Evolutionary conservation across 2,888 invertebrate species (phyloP).

Genomic region (Phorcus lineatus): DNA sequence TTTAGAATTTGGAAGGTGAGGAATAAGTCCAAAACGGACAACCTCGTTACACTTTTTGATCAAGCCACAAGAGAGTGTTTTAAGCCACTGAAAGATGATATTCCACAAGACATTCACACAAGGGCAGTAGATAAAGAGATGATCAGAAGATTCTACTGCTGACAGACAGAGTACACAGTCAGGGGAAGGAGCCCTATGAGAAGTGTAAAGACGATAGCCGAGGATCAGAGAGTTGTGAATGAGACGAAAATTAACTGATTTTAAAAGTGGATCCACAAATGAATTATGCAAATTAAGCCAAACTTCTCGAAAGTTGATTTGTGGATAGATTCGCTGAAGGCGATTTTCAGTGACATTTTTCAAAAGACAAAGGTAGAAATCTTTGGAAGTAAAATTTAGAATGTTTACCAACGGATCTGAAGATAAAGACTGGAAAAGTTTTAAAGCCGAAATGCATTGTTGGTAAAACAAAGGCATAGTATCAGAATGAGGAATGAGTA

Average conservation of each 20-base stretch:
- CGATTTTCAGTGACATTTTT: neutral
- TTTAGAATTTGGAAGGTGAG: neutral
- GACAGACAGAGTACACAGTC: neutral
- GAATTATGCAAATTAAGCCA: constrained; percentile 6
- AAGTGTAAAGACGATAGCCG: neutral
- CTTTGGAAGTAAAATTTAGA: neutral
- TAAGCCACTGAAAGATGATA: neutral
- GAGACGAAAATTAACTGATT: neutral
- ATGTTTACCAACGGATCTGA: neutral
- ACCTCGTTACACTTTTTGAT: neutral
- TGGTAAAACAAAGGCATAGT: constrained; percentile 28
- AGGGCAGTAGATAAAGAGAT: neutral
- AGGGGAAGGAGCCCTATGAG: neutral
- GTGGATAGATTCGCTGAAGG: neutral
- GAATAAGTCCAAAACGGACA: neutral
- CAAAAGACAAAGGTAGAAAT: neutral
- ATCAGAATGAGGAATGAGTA: constrained; percentile 29
- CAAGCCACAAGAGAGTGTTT: neutral
- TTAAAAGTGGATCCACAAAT: neutral
- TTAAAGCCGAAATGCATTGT: neutral
- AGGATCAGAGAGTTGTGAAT: neutral
- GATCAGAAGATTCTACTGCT: neutral
- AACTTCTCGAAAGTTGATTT: neutral
- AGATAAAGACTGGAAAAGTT: neutral
- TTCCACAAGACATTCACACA: neutral